These are phyloP conservation scores for Eospalax fontanierii DNA, from an alignment of 2,797 vertebrate species.

Conservation along the genomic window DNA sequence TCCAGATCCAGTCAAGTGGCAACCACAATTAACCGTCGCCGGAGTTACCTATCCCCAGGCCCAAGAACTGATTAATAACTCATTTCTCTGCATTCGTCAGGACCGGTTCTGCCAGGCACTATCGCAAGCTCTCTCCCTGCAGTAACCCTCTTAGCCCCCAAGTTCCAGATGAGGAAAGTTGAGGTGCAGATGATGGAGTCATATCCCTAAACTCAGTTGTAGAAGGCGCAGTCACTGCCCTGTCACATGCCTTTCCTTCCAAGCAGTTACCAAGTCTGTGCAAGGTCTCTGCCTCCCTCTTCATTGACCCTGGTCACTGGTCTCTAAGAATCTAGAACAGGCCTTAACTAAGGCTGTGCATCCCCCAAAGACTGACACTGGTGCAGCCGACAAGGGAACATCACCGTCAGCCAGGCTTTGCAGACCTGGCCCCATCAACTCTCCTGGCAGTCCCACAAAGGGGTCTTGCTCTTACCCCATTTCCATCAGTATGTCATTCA, in stretches of 20 bases:
- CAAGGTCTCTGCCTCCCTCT: neutral
- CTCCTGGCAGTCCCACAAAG: neutral
- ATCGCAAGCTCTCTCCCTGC: too few species aligned
- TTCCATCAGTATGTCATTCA: neutral
- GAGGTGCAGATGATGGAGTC: too few species aligned
- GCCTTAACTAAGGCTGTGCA: neutral
- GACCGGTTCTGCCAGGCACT: too few species aligned
- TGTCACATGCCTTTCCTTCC: neutral
- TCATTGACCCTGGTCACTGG: neutral
- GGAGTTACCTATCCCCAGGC: too few species aligned
- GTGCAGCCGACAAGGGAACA: fast-evolving
- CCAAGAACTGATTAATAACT: too few species aligned
- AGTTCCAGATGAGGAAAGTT: too few species aligned
- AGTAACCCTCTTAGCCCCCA: too few species aligned
- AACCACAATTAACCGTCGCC: too few species aligned
- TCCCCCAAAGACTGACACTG: neutral
- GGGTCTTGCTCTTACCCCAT: neutral
- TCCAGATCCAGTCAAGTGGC: too few species aligned
- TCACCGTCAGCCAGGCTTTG: neutral
- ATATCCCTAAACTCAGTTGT: too few species aligned
- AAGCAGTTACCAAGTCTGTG: neutral
- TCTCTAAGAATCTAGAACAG: neutral
- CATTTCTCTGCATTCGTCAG: too few species aligned
- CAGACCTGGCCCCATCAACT: neutral
- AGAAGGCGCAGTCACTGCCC: too few species aligned